These are phyloP conservation scores for Corythoichthys haematopterus DNA, from an alignment of 2,113 vertebrate genomes.

Conservation along the genomic window DNA sequence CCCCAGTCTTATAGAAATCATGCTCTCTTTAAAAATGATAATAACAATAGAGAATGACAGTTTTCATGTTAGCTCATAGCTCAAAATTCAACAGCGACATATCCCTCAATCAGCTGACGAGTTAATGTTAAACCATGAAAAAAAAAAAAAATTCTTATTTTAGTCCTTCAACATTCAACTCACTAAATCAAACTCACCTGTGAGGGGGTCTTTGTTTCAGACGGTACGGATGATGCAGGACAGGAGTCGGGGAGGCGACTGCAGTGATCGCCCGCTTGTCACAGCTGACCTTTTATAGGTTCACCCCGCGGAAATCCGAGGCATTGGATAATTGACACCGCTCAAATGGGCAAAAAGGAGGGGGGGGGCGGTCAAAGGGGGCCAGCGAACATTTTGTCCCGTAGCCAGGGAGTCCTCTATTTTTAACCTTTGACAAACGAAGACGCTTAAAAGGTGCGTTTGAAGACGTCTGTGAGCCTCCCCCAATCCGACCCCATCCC, in stretches of 20 bases:
- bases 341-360: constrained; percentile 27
- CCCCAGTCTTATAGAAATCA: too few relatives aligned
- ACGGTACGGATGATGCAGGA: constrained; percentile 63
- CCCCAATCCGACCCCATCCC: not conserved
- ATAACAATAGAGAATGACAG: constrained; percentile 9
- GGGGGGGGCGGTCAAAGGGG: constrained; percentile 15
- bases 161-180: not conserved
- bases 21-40: too few relatives aligned
- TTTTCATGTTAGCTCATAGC: constrained; percentile 14
- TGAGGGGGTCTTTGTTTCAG: constrained; percentile 51
- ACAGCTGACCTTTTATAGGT: constrained; percentile 73
- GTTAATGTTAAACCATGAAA: constrained; percentile 17
- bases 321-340: constrained; percentile 74
- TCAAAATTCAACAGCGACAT: constrained; percentile 28
- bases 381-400: constrained; percentile 45
- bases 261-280: constrained; percentile 63
- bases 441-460: constrained; percentile 81
- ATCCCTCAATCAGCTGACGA: constrained; percentile 13
- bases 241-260: constrained; percentile 64
- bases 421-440: constrained; percentile 75
- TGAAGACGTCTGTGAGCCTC: constrained; percentile 70
- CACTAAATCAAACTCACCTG: constrained; percentile 69
- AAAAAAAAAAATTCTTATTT: not conserved
- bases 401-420: constrained; percentile 65
- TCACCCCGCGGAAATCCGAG: constrained; percentile 63